Base-by-base conservation (phyloP, 1,140 invertebrate species). In the Drosophila triauraria region DNA sequence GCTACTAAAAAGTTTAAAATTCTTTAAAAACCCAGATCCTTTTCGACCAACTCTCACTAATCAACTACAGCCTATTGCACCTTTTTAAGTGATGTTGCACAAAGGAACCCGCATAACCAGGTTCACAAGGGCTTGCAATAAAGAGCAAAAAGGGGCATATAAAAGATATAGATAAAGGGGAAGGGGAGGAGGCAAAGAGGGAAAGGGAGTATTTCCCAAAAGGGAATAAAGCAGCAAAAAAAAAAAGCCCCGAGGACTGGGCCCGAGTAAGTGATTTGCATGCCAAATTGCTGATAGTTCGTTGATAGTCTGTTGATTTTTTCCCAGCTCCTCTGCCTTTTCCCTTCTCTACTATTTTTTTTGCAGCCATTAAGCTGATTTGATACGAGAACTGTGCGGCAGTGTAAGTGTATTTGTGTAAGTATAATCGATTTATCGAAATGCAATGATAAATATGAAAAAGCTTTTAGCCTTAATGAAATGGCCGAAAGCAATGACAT, bases 271-370 rank as follows among this genome's bases (percentile, higher is more conserved):
- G 69, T 72, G 69, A 72, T 72, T 72, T 72, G 67, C 68, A 72
- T 72, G 69, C 67, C 67, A 43, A 72, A 72, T 72, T 59, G 69
- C 32, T 38, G 69, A 72, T 72, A 72, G 69, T 72, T 72, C 50
- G 44, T 51, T 43, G 67, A 46, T 38, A 68, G 67, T 43, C 65
- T 50, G 47, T 67, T 54, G 63, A 54, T 53, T 54, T 68, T 70
- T 51, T 67, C 12, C 23, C 32, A 64, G 23, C 13, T 63, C 7
- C 58, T 20, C 57, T 30, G 43, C 13, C 20, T 17, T 20, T 30
- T 38, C 23, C 40, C 8, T 35, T 32, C 15, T 13, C 17, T 32
- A 9, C 27, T 6, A 30, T 17, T 15, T 27, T 27, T 53, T 63
- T 40, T 67, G 32, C 58, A 30, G 30, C 67, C 69, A 72, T 72